A percentile compares a stretch with the other conserved stretches of the same genome.
phyloP scores from a whole-genome alignment of 1,140 invertebrate species.

The Monochamus saltuarius region DNA sequence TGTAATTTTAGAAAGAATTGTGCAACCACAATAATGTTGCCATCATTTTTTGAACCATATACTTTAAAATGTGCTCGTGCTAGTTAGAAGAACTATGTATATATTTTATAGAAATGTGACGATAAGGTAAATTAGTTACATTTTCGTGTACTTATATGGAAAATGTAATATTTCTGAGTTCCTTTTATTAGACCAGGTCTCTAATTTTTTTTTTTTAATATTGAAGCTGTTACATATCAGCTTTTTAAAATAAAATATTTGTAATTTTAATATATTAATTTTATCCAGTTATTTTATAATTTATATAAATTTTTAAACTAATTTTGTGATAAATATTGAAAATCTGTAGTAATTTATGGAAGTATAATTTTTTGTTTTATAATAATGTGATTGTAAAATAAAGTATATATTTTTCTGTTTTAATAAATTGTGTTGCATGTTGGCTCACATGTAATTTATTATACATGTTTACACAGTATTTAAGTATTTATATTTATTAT shows the following conservation, averaged over 20 bases:
- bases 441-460: neutral
- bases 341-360: constrained; percentile 16
- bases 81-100: constrained; percentile 8
- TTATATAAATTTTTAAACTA: constrained; percentile 14
- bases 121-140: neutral
- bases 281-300: constrained; percentile 10
- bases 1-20: neutral
- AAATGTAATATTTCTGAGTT: constrained; percentile 14
- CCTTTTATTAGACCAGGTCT: neutral
- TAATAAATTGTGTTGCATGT: neutral
- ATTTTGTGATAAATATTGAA: constrained; percentile 19
- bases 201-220: neutral
- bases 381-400: constrained; percentile 26
- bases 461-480: constrained; percentile 6
- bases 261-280: constrained; percentile 15
- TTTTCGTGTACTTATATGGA: constrained; percentile 7
- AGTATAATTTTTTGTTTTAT: constrained; percentile 3
- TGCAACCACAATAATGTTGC: neutral
- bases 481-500: constrained; percentile 5
- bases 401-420: constrained; percentile 23
- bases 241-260: constrained; percentile 8
- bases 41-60: neutral
- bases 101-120: constrained; percentile 3
- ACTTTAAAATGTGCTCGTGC: constrained; percentile 18
- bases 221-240: constrained; percentile 1